Base-by-base conservation (phyloP, 2,888 invertebrate species). In the Zaprionus bogoriensis region DNA sequence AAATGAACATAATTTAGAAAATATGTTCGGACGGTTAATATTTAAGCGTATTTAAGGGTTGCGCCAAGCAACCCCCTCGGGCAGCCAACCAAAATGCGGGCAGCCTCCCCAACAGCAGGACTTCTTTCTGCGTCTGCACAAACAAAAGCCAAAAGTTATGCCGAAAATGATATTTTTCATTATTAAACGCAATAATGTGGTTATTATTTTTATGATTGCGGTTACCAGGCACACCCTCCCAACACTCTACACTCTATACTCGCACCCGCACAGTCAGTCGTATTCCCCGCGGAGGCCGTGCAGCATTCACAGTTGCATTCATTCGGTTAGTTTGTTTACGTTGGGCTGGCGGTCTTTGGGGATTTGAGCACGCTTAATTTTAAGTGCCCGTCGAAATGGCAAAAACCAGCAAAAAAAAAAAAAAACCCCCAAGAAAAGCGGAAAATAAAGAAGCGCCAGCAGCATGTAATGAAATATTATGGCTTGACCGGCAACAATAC, bases 311-410 rank as follows among this genome's bases (percentile, higher is more conserved):
- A 68, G 69, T 51, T 81, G 81, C 76, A 84, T 85, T 80, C 80
- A 83, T 82, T 79, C 77, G 69, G 79, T 84, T 86, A 75, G 86
- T 83, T 87, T 88, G 88, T 86, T 88, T 81, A 79, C 87, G 82
- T 82, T 79, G 75, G 85, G 67, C 80, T 85, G 80, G 67, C 57
- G 83, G 80, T 85, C 85, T 77, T 85, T 82, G 77, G 82, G 89
- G 89, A 89, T 87, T 89, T 88, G 81, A 55, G 66, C 81, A 84
- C 83, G 83, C 89, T 87, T 88, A 87, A 89, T 88, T 89, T 89
- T 88, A 89, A 89, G 88, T 89, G 88, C 82, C 73, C 67, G 84
- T 71, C 73, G 67, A 88, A 87, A 87, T 87, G 87, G 85, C 86
- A 68, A 77, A 63, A 50, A 28, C 32, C 32, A 52, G 47, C 12